phyloP scores from a whole-genome alignment of 64 coral and sea anemone genomes.

The Astreopora myriophthalma region DNA sequence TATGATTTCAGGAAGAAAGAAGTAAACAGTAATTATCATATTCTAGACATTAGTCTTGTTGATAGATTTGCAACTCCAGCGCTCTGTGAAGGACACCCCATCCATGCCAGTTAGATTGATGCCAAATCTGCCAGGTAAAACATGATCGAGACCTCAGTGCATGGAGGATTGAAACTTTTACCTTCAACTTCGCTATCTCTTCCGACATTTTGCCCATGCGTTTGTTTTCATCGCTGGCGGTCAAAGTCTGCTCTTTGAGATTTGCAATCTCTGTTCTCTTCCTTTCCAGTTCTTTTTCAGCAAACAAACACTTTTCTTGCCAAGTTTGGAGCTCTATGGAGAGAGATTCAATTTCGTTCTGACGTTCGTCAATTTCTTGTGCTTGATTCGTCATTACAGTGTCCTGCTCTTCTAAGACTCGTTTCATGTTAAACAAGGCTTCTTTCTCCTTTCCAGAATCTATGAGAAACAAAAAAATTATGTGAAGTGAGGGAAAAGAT shows the following conservation, averaged over 20 bases:
- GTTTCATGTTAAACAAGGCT: conserved; percentile 31
- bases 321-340: conserved; percentile 34
- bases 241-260: background rate
- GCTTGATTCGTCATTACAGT: conserved; percentile 61
- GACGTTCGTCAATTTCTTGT: conserved; percentile 64
- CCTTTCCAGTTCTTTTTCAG: conserved; percentile 49
- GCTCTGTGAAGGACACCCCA: too few relatives aligned
- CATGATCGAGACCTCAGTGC: too few relatives aligned
- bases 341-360: conserved; percentile 71
- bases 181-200: conserved; percentile 51
- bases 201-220: conserved; percentile 48
- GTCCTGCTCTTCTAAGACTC: conserved; percentile 62
- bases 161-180: too few relatives aligned
- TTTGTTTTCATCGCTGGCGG: background rate
- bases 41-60: too few relatives aligned
- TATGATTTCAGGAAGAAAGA: too few relatives aligned
- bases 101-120: too few relatives aligned
- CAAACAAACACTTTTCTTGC: conserved; percentile 4
- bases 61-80: too few relatives aligned
- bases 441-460: conserved; percentile 60
- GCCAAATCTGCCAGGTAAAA: too few relatives aligned
- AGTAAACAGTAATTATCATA: too few relatives aligned
- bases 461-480: background rate
- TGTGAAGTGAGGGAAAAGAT: too few relatives aligned
- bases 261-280: conserved; percentile 9